Base-by-base conservation (phyloP, 2,113 vertebrate species). In the Loxodonta africana region DNA sequence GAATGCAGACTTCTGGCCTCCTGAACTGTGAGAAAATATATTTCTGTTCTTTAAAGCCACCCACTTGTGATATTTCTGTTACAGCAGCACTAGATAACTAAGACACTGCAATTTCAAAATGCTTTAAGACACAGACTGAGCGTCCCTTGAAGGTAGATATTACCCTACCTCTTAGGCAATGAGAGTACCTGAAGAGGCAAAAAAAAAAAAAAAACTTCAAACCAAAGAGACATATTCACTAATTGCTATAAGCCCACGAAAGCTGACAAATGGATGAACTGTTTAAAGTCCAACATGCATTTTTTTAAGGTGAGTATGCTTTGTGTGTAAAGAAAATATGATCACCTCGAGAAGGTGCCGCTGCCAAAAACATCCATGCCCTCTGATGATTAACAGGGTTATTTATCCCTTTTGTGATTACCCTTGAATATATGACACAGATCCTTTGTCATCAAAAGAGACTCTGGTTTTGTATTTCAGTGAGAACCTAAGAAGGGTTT, bases 381-480 rank as follows among this genome's bases (percentile, higher is more conserved):
- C 86, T 96, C 88, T 97, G 20, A 63, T 97, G 95, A 98, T 97
- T 98, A 97, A 95, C 86, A 87, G 96, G 95, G 95, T 95, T 97
- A 98, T 98, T 98, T 98, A 96, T 97, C 95, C 92, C 41, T 97
- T 97, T 97, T 95, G 96, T 96, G 97, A 97, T 97, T 95, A 97
- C 86, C 95, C 98, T 98, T 98, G 97, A 98, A 98, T 98, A 95
- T 90, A 86, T 20, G 74, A 88, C 96, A 98, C 63, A 87, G 80
- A 91, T 97, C 28, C 97, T 97, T 98, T 98, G 97, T 97, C 95
- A 98, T 96, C 93, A 96, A 73, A 84, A 95, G 88, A 97, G 98
- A 98, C 97, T 28, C 81, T 97, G 76, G 57, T 96, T 97, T 98
- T 97, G 96, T 91, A 97, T 98, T 98, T 97, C 97, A 98, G 97